Evolutionary conservation across 2,888 invertebrate genomes (phyloP).

Genomic region (Unio pictorum): DNA sequence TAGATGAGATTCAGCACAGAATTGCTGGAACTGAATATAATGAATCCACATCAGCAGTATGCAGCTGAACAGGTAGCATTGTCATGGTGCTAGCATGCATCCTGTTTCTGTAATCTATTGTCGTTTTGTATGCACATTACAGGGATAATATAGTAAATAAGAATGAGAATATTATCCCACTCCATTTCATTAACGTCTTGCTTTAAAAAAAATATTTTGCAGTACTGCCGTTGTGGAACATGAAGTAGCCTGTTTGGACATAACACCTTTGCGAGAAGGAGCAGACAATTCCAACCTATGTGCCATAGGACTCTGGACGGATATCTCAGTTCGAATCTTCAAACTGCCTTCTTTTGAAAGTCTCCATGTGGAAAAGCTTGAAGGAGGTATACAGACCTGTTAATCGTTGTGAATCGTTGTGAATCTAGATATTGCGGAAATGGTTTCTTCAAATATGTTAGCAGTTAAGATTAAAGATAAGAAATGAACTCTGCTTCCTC

Average conservation of each 20-base stretch:
- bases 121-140: too few relatives aligned
- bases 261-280: slow-evolving; percentile 79
- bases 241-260: slow-evolving; percentile 96
- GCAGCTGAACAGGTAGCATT: neutral
- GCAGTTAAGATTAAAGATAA: neutral
- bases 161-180: neutral
- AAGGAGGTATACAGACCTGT: slow-evolving; percentile 75
- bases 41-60: too few relatives aligned
- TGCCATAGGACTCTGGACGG: slow-evolving; percentile 97
- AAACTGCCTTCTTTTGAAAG: slow-evolving; percentile 85
- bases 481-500: too few relatives aligned
- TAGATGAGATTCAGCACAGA: too few relatives aligned
- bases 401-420: neutral
- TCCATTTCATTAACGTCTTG: slow-evolving; percentile 3
- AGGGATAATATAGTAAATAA: too few relatives aligned
- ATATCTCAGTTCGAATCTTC: slow-evolving; percentile 92
- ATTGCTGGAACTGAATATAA: too few relatives aligned
- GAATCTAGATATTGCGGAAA: neutral
- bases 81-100: neutral
- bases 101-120: too few relatives aligned
- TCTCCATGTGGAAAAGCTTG: slow-evolving; percentile 88
- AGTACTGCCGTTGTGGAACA: slow-evolving; percentile 81
- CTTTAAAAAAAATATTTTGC: slow-evolving; percentile 14
- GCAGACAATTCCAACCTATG: slow-evolving; percentile 75
- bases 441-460: neutral